Conservation (phyloP, 2,888 invertebrate species). For the Amorpha juglandis region DNA sequence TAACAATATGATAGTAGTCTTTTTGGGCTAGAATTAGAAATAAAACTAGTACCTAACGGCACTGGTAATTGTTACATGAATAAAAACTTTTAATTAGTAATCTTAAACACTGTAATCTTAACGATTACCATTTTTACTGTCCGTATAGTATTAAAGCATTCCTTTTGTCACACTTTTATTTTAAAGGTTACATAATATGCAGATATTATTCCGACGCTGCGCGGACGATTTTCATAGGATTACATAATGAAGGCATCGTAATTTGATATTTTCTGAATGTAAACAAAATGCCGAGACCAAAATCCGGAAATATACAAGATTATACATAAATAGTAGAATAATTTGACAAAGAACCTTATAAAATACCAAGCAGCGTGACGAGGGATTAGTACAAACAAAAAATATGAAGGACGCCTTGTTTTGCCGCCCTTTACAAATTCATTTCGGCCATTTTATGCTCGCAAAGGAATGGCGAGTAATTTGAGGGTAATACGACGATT, state of each 20-base stretch:
- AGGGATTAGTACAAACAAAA: slow-evolving; percentile 32
- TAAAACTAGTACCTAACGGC: not conserved
- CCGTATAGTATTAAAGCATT: not conserved
- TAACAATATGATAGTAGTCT: too few relatives aligned
- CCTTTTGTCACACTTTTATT: not conserved
- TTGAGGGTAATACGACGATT: slow-evolving; percentile 5
- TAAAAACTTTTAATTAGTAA: not conserved
- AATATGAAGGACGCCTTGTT: slow-evolving; percentile 32
- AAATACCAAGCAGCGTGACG: slow-evolving; percentile 16
- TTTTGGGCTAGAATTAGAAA: too few relatives aligned
- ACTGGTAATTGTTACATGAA: not conserved
- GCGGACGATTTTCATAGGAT: not conserved
- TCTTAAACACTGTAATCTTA: not conserved
- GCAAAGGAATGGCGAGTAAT: slow-evolving; percentile 12
- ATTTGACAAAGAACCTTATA: slow-evolving; percentile 19
- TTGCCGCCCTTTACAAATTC: slow-evolving; percentile 19
- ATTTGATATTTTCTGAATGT: not conserved
- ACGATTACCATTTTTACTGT: not conserved
- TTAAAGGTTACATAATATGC: slow-evolving; percentile 6
- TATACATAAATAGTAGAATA: not conserved
- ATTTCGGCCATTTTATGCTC: slow-evolving; percentile 22
- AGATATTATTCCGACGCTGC: slow-evolving; percentile 1
- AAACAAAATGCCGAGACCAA: not conserved
- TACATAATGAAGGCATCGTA: not conserved
- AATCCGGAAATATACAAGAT: not conserved